Percentiles rank a stretch among this genome's conserved stretches.
Conservation (phyloP, 2,888 invertebrate genomes). For the Drosophila subquinaria region DNA sequence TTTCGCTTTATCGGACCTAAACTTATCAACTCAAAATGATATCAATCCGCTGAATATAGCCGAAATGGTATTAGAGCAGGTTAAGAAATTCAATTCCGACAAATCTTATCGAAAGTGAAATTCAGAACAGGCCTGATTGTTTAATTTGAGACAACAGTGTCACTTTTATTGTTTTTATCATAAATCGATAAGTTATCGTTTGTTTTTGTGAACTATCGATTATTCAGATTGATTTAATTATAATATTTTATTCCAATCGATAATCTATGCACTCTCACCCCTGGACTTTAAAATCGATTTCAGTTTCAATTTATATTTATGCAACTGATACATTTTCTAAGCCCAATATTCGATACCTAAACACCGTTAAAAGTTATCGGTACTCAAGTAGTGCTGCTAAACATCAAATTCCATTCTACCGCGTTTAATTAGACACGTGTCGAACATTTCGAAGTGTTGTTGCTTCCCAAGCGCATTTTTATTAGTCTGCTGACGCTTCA, state of each 20-base stretch:
- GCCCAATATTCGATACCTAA: background rate
- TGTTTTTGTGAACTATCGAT: too few species aligned
- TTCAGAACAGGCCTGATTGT: too few species aligned
- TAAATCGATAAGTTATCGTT: too few species aligned
- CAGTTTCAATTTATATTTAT: background rate
- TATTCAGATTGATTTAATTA: background rate
- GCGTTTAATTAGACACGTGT: slow-evolving; percentile 15
- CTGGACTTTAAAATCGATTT: background rate
- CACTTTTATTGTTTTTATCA: too few species aligned
- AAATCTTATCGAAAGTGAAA: too few species aligned
- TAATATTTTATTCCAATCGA: background rate
- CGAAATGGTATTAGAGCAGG: too few species aligned
- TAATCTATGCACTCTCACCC: too few species aligned
- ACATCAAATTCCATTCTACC: background rate
- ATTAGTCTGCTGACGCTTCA: slow-evolving; percentile 10
- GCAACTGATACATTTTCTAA: background rate
- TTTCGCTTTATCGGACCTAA: too few species aligned
- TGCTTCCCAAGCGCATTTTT: slow-evolving; percentile 5
- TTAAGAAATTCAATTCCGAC: too few species aligned
- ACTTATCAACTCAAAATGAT: too few species aligned
- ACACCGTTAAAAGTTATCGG: background rate
- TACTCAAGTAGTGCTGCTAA: background rate
- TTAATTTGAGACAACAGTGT: too few species aligned
- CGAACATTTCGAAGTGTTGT: slow-evolving; percentile 10
- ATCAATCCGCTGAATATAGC: too few species aligned